These are phyloP conservation scores for Laterallus jamaicensis DNA, from an alignment of 2,113 vertebrate genomes.

Conservation along the genomic window DNA sequence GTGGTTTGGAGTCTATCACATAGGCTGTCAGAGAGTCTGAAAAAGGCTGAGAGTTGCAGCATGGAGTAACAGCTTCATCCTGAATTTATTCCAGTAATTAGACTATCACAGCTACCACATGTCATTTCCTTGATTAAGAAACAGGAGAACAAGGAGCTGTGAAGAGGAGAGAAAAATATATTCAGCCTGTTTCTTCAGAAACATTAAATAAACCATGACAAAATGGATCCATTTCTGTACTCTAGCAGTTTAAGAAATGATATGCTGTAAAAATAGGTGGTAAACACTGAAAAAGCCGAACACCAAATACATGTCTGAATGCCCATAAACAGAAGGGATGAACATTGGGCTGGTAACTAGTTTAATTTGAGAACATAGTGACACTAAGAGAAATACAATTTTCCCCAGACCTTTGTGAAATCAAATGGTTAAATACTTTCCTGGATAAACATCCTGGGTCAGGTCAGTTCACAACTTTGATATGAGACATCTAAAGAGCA, in stretches of 20 bases:
- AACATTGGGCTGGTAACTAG: background rate
- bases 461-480: background rate
- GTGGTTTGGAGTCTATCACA: background rate
- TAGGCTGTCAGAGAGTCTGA: background rate
- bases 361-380: background rate
- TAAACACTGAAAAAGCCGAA: background rate
- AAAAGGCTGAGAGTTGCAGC: background rate
- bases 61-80: conserved; percentile 14
- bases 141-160: background rate
- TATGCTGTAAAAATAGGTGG: background rate
- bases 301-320: background rate
- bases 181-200: conserved; percentile 4
- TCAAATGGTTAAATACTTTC: background rate
- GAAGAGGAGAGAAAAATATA: background rate
- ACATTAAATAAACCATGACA: background rate
- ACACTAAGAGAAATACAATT: background rate
- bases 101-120: conserved; percentile 11
- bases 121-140: conserved; percentile 37
- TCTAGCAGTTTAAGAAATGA: background rate
- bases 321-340: background rate
- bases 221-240: background rate
- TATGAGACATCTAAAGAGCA: background rate
- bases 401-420: background rate
- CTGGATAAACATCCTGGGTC: background rate
- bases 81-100: conserved; percentile 41